Base-by-base conservation (phyloP, 2,797 vertebrate genomes). In the Sciurus carolinensis region DNA sequence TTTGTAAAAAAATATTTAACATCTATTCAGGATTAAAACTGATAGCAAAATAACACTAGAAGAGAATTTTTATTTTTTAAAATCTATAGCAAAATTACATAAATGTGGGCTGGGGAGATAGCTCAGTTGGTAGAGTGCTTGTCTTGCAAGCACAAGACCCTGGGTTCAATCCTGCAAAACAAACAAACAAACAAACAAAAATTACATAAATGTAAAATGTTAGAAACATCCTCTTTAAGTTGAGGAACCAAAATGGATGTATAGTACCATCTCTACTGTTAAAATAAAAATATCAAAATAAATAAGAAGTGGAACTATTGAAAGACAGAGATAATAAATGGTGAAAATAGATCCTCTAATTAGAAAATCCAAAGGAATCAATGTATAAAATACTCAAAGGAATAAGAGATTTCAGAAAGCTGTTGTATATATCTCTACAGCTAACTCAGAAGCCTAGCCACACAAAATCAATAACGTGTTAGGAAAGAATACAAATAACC, bases 341-440 rank as follows among this genome's bases (percentile, higher is more conserved):
- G 12, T 72, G 54, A 82, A 54, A 89, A 79, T 92, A 88, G 67
- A 50, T 66, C 50, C 8, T 91, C 28, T 95, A 95, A 73, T 91
- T 97, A 91, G 75, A 94, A 95, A 90, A 87, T 71, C 30, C 26
- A 90, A 86, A 73, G n/a, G 64, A 95, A 93, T 28, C 6, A 83
- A 33, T 76, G n/a, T 22, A 90, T 12, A 91, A 88, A 87, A 47
- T 87, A 90, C 7, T 66, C n/a, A 94, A 89, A 73, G 59, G 24
- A 94, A 54, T 33, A 71, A 80, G 39, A 82, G 28, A 79, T 15
- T 44, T 66, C 52, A 82, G 13, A 93, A 95, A 84, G 26, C 52
- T 88, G 18, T 39, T 87, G 11, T 80, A 33, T 81, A 59, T 66
- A 80, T 82, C 28, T 79, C 30, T 57, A 47, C 44, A 79, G 18